Evolutionary conservation across 2,888 invertebrate genomes (phyloP).

Genomic region (Torymus tubicola): DNA sequence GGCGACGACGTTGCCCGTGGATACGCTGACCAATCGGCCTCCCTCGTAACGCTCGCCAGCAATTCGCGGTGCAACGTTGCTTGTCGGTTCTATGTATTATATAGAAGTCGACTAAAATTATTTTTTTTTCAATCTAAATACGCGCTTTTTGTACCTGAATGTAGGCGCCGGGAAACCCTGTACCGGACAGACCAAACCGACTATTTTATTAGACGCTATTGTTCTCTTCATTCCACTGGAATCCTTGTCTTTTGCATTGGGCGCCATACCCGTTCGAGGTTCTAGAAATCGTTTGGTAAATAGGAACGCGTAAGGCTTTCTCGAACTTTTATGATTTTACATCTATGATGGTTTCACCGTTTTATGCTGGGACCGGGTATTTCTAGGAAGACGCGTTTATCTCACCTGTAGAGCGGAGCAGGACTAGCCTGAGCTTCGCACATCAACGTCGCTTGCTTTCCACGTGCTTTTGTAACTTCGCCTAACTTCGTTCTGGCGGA

Average conservation of each 20-base stretch:
- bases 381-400: background rate
- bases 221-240: conserved; percentile 69
- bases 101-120: background rate
- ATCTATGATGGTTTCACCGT: background rate
- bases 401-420: conserved; percentile 76
- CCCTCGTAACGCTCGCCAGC: conserved; percentile 81
- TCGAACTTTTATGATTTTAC: background rate
- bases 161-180: conserved; percentile 78
- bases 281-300: conserved; percentile 66
- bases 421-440: conserved; percentile 87
- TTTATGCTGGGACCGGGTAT: conserved; percentile 54
- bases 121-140: background rate
- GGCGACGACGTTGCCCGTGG: conserved; percentile 78
- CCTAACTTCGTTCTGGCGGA: conserved; percentile 75
- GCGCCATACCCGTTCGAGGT: conserved; percentile 75
- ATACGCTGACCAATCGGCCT: conserved; percentile 80
- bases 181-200: conserved; percentile 79
- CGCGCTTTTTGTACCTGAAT: conserved; percentile 75
- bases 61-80: conserved; percentile 81
- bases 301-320: conserved; percentile 10
- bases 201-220: conserved; percentile 64
- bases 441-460: conserved; percentile 67
- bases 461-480: conserved; percentile 66
- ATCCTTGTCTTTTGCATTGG: conserved; percentile 76
- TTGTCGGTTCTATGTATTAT: conserved; percentile 78